Percentiles rank a stretch among this genome's conserved stretches.
phyloP scores from a whole-genome alignment of 2,888 invertebrate species.

The Venustoraphidia nigricollis region DNA sequence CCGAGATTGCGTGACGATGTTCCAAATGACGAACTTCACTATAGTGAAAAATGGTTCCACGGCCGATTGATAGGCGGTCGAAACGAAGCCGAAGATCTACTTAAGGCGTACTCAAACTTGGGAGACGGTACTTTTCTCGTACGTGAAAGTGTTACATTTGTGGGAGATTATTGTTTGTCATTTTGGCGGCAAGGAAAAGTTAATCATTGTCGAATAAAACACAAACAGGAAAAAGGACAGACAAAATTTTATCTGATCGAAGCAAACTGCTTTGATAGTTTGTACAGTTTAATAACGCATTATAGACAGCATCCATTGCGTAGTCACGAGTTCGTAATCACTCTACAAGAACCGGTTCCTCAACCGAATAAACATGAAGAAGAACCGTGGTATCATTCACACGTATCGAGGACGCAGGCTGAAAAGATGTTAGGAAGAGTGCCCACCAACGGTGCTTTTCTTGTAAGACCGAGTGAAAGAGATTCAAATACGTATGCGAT shows the following conservation, averaged over 20 bases:
- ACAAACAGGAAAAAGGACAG: slow-evolving; percentile 75
- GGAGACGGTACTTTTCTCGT: slow-evolving; percentile 90
- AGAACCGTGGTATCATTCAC: slow-evolving; percentile 83
- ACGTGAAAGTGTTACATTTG: slow-evolving; percentile 86
- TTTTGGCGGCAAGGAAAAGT: slow-evolving; percentile 84
- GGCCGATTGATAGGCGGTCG: slow-evolving; percentile 69
- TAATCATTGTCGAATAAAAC: slow-evolving; percentile 82
- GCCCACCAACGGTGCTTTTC: slow-evolving; percentile 82
- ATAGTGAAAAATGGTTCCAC: slow-evolving; percentile 89
- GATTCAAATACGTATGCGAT: slow-evolving; percentile 79
- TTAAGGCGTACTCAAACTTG: slow-evolving; percentile 60
- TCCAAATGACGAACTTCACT: slow-evolving; percentile 78
- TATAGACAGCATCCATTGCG: slow-evolving; percentile 75
- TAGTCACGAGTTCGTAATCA: slow-evolving; percentile 81
- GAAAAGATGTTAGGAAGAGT: slow-evolving; percentile 78
- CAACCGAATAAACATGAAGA: slow-evolving; percentile 90
- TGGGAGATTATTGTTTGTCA: slow-evolving; percentile 89
- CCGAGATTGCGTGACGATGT: slow-evolving; percentile 42
- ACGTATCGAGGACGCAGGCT: slow-evolving; percentile 64
- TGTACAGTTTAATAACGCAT: slow-evolving; percentile 81
- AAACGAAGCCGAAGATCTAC: slow-evolving; percentile 61
- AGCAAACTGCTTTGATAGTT: slow-evolving; percentile 73
- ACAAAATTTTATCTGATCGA: slow-evolving; percentile 86
- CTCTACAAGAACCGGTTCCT: slow-evolving; percentile 78
- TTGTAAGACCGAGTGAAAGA: slow-evolving; percentile 83